These are phyloP conservation scores for Myotis pilosus DNA, from an alignment of 2,797 vertebrate species.

Conservation along the genomic window DNA sequence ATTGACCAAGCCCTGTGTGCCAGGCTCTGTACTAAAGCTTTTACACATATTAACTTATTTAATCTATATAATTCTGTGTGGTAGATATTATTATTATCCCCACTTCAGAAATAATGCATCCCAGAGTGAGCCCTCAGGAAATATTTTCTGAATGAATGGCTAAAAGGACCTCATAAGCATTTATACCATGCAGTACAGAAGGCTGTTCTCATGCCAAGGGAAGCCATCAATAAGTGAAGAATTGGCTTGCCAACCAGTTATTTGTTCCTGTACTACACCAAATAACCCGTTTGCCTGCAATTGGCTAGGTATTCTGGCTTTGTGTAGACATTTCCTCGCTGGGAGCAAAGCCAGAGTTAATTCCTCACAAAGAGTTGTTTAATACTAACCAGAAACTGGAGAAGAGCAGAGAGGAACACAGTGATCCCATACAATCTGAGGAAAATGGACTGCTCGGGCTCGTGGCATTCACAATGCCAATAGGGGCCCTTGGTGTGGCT, in stretches of 20 bases:
- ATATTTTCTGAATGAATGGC: conserved; percentile 68
- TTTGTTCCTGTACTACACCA: conserved; percentile 54
- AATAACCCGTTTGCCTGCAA: conserved; percentile 53
- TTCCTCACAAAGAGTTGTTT: conserved; percentile 66
- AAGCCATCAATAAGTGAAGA: conserved; percentile 52
- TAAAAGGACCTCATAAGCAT: conserved; percentile 25
- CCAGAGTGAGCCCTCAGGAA: conserved; percentile 55
- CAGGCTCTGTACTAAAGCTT: conserved; percentile 33
- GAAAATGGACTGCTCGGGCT: background rate
- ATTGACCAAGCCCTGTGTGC: background rate
- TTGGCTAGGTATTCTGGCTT: conserved; percentile 62
- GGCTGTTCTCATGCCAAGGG: conserved; percentile 32
- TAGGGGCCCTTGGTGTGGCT: background rate
- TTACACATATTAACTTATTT: conserved; percentile 51
- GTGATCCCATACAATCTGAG: conserved; percentile 28
- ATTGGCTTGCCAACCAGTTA: conserved; percentile 15
- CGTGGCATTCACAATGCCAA: background rate
- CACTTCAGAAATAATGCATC: conserved; percentile 59
- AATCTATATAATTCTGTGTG: conserved; percentile 47
- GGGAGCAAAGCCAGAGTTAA: conserved; percentile 68
- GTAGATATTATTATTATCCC: conserved; percentile 40
- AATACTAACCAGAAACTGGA: conserved; percentile 73
- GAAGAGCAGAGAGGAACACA: conserved; percentile 53
- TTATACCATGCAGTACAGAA: background rate
- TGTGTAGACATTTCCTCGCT: conserved; percentile 49